These are phyloP conservation scores for Zosterops hypoxanthus DNA, from an alignment of 2,113 vertebrate genomes.

Conservation along the genomic window DNA sequence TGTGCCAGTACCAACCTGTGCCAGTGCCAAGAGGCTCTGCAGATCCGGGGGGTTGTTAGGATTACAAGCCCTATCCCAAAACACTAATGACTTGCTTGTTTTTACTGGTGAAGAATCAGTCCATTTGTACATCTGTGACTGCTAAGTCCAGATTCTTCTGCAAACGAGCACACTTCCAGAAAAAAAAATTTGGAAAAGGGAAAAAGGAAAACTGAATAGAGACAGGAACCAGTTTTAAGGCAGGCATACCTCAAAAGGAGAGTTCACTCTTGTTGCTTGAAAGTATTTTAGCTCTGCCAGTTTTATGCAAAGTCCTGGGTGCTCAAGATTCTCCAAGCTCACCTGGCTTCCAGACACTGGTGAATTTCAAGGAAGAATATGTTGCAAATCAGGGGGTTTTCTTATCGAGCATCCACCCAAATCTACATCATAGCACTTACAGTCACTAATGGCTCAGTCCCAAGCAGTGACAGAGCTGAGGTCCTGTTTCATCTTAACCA, in stretches of 20 bases:
- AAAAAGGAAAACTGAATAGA: not conserved
- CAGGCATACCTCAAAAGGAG: not conserved
- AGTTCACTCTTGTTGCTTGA: not conserved
- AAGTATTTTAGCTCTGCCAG: not conserved
- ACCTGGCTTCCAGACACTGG: not conserved
- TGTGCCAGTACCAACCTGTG: not conserved
- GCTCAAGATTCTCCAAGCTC: not conserved
- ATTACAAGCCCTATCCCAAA: not conserved
- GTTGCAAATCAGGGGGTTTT: not conserved
- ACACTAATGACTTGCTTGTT: not conserved
- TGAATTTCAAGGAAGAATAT: not conserved
- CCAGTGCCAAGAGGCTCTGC: not conserved
- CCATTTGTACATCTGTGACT: not conserved
- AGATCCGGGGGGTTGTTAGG: not conserved
- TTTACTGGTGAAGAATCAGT: not conserved
- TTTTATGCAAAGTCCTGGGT: not conserved
- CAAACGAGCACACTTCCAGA: not conserved
- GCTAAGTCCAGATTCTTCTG: not conserved
- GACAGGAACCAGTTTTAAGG: not conserved
- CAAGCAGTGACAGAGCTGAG: conserved; percentile 14
- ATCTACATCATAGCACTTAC: not conserved
- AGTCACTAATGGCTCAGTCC: conserved; percentile 1
- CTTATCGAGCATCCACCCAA: not conserved
- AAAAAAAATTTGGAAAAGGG: no score
- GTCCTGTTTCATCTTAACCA: conserved; percentile 30